These are phyloP conservation scores for Dasyprocta punctata DNA, from an alignment of 2,113 vertebrate species.

Conservation along the genomic window DNA sequence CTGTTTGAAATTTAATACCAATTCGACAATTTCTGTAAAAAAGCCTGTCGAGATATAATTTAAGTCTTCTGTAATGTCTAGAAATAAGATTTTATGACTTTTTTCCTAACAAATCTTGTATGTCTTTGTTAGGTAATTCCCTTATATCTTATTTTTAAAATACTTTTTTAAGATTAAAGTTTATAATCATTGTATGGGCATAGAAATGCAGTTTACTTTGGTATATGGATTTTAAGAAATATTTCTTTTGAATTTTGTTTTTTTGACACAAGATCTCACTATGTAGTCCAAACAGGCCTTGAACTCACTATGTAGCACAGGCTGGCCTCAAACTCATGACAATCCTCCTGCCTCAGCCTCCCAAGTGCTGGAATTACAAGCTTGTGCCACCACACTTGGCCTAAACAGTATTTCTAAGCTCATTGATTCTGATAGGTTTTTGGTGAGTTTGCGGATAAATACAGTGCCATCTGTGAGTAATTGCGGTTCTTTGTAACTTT, in stretches of 20 bases:
- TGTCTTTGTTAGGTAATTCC: not conserved
- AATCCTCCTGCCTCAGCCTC: not conserved
- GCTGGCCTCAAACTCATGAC: not conserved
- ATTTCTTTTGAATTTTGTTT: not conserved
- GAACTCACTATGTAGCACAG: not conserved
- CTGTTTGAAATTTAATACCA: conserved; percentile 31
- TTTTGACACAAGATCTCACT: not conserved
- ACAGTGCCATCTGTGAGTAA: not conserved
- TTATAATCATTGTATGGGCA: not conserved
- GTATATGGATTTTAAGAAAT: not conserved
- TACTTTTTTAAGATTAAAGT: not conserved
- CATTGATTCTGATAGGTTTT: not conserved
- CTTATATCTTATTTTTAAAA: not conserved
- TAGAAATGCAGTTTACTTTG: conserved; percentile 22
- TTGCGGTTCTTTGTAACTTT: not conserved
- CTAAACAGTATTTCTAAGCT: not conserved
- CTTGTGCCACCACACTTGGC: not conserved
- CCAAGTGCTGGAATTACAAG: not conserved
- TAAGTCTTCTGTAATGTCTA: conserved; percentile 16
- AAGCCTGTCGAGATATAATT: not conserved
- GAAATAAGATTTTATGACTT: conserved; percentile 12
- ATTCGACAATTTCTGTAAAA: not conserved
- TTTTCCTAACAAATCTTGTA: not conserved
- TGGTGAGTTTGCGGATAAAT: not conserved
- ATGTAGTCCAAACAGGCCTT: not conserved